Base-by-base conservation (phyloP, 2,888 invertebrate species). In the Exocentrus adspersus region DNA sequence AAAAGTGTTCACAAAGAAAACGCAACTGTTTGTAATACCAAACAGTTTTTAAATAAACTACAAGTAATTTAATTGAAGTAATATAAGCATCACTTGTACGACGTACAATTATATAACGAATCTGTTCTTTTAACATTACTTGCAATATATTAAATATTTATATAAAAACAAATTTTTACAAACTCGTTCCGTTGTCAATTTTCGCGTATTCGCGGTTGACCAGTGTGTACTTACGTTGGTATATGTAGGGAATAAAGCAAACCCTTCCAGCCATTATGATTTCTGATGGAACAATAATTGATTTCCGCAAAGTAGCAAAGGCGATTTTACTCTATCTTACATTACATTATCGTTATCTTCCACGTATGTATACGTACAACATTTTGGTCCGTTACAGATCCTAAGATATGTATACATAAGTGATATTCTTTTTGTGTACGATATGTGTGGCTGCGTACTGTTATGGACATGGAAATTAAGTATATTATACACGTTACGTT, bases 321-420 rank as follows among this genome's bases (percentile, higher is more conserved):
- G 24, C 6, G 16, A 9, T 28, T 28, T 48, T 24, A 14, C 28
- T 48, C 1, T 14, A 48, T 28, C 17, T 21, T 28, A 43, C 43
- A 43, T 17, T 10, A 17, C 30, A 21, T 10, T 17, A 17, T 9
- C 51, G 37, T 41, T 53, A 17, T 28, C 42, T 43, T 16, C 54
- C 43, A 43, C 54, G 17, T 43, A 54, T 54, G 42, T 54, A 54
- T 54, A 43, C 43, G 30, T 54, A 54, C 43, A 43, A 54, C 43
- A 43, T 54, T 48, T 48, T 54, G 43, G 54, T 54, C 54, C 54
- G 17, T 54, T 28, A 43, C 43, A 54, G 54, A 43, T 43, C 54
- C 54, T 54, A 42, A 24, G 54, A 54, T 43, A 54, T 43, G 54
- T 54, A 54, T 54, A 54, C 54, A 43, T 54, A 54, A 28, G 43